Evolutionary conservation across 1,140 invertebrate species (phyloP), one percentile per base, ranked within the genome.

Genomic region (Nasonia longicornis): DNA sequence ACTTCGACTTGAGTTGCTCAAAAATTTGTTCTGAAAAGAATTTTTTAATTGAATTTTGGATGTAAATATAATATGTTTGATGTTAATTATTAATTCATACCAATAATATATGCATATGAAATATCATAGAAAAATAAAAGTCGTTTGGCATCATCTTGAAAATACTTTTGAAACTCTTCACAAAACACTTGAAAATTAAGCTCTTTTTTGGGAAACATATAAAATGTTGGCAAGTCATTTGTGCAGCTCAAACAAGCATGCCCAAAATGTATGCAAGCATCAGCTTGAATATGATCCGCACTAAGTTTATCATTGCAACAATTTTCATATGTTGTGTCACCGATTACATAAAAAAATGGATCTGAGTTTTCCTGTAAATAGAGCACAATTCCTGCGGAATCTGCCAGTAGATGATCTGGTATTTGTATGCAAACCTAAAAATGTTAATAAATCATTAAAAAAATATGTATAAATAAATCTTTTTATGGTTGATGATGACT

Each of bases 301-400:
- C 96, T 95, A 52, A 98, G 93, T 90, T 97, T 96, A 91, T 99
- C 97, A 8, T 98, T 94, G 91, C 97, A 99, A 89, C 97, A 99
- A 89, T 96, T 98, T 85, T 96, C 96, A 91, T 97, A 98, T 12
- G 96, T 95, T 26, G 97, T 97, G 86, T 99, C 97, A n/a, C 95
- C 97, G 31, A 98, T 90, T 85, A 98, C 95, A 86, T 95, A 98
- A 1, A 97, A 87, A 86, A 94, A 93, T 81, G 90, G 89, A 26
- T 91, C 89, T 64, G 93, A 85, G 81, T 85, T 86, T 70, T 92
- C 89, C 87, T 95, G 93, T 20, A 98, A 90, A 85, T 90, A 90
- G 69, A 93, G 89, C 81, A 93, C 93, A 80, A 98, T 92, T 79
- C 92, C 87, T n/a, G 93, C 91, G 77, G 96, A 94, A 90, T 96